These are phyloP conservation scores for Neopipo cinnamomea DNA, from an alignment of 2,113 vertebrate species.

Conservation along the genomic window DNA sequence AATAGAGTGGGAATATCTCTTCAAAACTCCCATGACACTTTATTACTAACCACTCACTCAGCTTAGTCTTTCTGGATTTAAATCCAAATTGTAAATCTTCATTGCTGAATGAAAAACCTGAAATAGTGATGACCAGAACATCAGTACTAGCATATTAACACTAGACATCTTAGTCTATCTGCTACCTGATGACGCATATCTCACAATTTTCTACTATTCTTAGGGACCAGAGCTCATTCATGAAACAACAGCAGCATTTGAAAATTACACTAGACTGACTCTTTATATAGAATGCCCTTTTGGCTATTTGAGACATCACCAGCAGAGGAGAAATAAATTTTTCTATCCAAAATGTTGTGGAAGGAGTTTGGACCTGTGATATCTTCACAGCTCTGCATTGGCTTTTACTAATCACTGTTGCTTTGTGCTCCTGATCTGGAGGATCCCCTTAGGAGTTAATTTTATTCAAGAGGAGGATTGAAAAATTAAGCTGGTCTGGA, in stretches of 20 bases:
- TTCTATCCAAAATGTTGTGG: not conserved
- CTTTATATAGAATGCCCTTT: not conserved
- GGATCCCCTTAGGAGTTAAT: not conserved
- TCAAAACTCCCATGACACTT: not conserved
- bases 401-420: not conserved
- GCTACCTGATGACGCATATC: not conserved
- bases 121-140: not conserved
- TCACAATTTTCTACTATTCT: not conserved
- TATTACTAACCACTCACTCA: not conserved
- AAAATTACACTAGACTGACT: not conserved
- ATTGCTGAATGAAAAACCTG: not conserved
- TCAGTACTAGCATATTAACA: not conserved
- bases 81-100: not conserved
- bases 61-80: not conserved
- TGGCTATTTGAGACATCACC: not conserved
- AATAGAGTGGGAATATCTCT: not conserved
- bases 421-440: not conserved
- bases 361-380: not conserved
- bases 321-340: not conserved
- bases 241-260: not conserved
- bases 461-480: not conserved
- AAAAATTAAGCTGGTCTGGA: not conserved
- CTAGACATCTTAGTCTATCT: not conserved
- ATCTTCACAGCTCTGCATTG: not conserved
- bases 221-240: not conserved